Percentiles rank a stretch among this genome's conserved stretches.
phyloP scores from a whole-genome alignment of 1,140 invertebrate genomes.

The Ceratosolen solmsi region DNA sequence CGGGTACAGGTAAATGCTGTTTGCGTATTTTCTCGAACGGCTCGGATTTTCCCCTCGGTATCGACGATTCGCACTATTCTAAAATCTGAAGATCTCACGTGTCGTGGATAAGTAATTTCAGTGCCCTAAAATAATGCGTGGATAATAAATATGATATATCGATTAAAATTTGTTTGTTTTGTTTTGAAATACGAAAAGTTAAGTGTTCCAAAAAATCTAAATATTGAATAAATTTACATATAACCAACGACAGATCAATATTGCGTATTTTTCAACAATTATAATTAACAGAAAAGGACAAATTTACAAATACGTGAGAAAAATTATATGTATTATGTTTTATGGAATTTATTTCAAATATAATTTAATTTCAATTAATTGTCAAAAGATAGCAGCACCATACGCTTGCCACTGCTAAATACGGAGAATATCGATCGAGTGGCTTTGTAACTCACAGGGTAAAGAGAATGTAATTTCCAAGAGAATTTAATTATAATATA shows the following conservation, averaged over 20 bases:
- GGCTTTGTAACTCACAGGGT: not conserved
- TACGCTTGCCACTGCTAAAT: not conserved
- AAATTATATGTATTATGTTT: no score
- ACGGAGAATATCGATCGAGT: constrained; percentile 25
- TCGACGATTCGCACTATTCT: constrained; percentile 83
- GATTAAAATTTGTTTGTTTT: not conserved
- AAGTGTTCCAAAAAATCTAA: no score
- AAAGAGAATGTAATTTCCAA: not conserved
- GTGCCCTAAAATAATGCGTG: constrained; percentile 53
- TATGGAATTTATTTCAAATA: not conserved
- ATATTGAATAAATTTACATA: no score
- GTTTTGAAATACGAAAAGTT: no score
- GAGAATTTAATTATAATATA: not conserved
- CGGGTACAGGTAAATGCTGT: constrained; percentile 84
- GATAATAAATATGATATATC: not conserved
- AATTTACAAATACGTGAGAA: no score
- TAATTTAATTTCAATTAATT: not conserved
- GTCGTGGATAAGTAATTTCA: constrained; percentile 70
- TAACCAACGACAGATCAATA: no score
- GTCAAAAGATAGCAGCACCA: constrained; percentile 41
- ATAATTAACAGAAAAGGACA: no score
- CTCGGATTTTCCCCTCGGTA: constrained; percentile 81
- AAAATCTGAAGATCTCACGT: constrained; percentile 80
- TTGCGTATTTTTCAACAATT: no score
- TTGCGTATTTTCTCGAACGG: constrained; percentile 80